phyloP scores from a whole-genome alignment of 2,113 vertebrate species.

The Erpornis zantholeuca region DNA sequence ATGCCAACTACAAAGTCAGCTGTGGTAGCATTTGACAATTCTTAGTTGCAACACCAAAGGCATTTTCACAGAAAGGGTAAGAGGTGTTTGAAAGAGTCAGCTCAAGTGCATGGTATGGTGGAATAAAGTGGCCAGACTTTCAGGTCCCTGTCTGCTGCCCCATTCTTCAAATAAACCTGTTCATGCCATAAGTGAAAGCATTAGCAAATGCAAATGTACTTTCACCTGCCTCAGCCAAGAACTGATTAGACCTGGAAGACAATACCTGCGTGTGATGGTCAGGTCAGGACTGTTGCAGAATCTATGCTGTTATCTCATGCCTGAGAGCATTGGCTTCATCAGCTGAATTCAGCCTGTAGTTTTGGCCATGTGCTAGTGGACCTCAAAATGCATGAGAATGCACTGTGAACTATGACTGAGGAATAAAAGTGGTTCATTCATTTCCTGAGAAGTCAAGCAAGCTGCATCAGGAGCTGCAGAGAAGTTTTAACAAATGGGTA shows the following conservation, averaged over 20 bases:
- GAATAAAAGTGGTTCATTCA: background rate
- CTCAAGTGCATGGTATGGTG: background rate
- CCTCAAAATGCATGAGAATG: background rate
- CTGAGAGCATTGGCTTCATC: background rate
- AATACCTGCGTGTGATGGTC: background rate
- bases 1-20: background rate
- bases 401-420: background rate
- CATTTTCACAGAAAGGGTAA: background rate
- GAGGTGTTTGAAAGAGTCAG: background rate
- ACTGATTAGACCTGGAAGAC: background rate
- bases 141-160: background rate
- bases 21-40: background rate
- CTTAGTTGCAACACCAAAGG: background rate
- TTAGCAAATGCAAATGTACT: background rate
- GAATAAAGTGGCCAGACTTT: background rate
- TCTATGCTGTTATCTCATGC: background rate
- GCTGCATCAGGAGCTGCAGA: background rate
- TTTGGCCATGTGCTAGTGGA: background rate
- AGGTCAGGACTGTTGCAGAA: background rate
- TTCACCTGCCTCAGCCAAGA: background rate
- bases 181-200: background rate
- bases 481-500: background rate
- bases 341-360: background rate
- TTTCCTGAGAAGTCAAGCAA: background rate
- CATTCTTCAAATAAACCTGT: background rate